phyloP scores from a whole-genome alignment of 2,113 vertebrate species.

The Laticauda laticaudata region DNA sequence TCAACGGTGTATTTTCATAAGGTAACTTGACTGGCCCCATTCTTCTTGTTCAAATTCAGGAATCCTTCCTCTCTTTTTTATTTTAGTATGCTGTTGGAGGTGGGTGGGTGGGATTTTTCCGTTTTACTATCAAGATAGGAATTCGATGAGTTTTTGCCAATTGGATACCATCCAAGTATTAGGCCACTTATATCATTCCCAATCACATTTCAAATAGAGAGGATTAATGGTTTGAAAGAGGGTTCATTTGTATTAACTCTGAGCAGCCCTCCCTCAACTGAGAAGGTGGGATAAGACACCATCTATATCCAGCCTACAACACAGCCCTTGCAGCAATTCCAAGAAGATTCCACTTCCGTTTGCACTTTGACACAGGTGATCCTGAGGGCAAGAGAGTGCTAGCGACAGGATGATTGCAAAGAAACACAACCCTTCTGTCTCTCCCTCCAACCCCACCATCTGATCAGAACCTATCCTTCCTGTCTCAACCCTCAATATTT shows the following conservation, averaged over 20 bases:
- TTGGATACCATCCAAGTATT: neutral
- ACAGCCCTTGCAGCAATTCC: neutral
- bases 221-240: neutral
- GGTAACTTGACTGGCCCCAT: neutral
- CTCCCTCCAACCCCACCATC: neutral
- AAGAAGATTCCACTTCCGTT: neutral
- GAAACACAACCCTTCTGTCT: neutral
- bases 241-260: neutral
- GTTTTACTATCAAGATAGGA: neutral
- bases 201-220: neutral
- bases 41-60: neutral
- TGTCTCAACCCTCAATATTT: neutral
- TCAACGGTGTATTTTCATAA: neutral
- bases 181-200: neutral
- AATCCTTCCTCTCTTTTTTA: neutral
- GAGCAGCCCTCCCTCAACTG: neutral
- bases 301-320: neutral
- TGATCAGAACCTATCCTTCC: neutral
- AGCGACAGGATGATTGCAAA: neutral
- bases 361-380: neutral
- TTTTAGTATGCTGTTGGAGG: neutral
- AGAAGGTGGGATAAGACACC: neutral
- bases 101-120: neutral
- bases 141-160: neutral
- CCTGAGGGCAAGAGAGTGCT: neutral